A percentile compares a stretch with the other conserved stretches of the same genome.
Evolutionary conservation across 2,113 vertebrate species (phyloP).

Genomic region (Neotragus moschatus): DNA sequence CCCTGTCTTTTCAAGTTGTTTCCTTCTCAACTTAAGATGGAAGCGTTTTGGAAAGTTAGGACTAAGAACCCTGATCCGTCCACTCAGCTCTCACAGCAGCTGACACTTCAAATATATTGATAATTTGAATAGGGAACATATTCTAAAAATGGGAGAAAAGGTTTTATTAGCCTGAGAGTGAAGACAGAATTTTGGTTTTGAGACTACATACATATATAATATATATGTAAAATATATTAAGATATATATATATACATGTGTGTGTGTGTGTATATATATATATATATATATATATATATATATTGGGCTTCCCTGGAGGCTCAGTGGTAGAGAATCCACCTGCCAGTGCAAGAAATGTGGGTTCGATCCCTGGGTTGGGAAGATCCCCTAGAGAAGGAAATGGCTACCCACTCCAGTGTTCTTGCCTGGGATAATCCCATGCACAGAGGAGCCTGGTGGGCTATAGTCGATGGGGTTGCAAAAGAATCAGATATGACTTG

Average conservation of each 20-base stretch:
- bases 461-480: neutral
- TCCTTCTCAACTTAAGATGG: neutral
- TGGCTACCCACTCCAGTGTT: neutral
- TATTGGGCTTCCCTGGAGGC: neutral
- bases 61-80: neutral
- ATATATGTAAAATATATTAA: neutral
- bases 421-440: neutral
- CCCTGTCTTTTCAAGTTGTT: neutral
- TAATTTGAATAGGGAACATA: neutral
- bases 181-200: neutral
- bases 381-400: neutral
- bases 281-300: too few species aligned
- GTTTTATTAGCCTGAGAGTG: neutral
- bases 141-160: neutral
- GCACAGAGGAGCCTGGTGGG: neutral
- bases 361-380: neutral
- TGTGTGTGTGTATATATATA: rapidly evolving
- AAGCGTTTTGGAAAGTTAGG: neutral
- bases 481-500: neutral
- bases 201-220: neutral
- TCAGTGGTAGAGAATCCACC: neutral
- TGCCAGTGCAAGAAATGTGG: neutral
- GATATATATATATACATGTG: neutral
- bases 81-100: neutral
- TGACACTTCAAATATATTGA: neutral